Evolutionary conservation across 1,140 invertebrate species (phyloP).

Genomic region (Coelopa frigida): DNA sequence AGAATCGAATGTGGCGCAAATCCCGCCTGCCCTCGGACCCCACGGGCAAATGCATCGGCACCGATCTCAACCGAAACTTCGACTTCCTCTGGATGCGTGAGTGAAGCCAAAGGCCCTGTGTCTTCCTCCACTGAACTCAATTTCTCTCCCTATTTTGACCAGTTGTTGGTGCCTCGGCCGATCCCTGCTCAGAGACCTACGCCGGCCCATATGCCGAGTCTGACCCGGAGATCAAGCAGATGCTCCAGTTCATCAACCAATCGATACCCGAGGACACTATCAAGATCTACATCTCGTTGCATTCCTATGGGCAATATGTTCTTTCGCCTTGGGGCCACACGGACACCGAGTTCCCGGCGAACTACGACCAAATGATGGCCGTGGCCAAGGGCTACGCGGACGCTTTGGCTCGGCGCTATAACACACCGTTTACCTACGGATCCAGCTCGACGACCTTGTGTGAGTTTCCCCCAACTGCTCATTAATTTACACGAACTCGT

Average conservation of each 20-base stretch:
- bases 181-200: conserved; percentile 53
- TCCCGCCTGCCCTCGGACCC: conserved; percentile 48
- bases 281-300: conserved; percentile 48
- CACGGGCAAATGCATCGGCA: conserved; percentile 47
- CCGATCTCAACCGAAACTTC: conserved; percentile 65
- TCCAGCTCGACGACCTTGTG: conserved; percentile 49
- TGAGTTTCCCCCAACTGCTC: conserved; percentile 40
- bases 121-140: too few relatives aligned
- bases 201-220: conserved; percentile 53
- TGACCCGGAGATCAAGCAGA: conserved; percentile 51
- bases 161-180: conserved; percentile 47
- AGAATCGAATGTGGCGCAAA: conserved; percentile 60
- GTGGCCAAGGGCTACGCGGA: conserved; percentile 46
- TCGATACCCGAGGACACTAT: conserved; percentile 35
- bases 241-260: conserved; percentile 41
- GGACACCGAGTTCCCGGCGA: conserved; percentile 43
- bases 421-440: conserved; percentile 45
- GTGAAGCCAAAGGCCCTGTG: conserved; percentile 17
- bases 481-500: too few relatives aligned
- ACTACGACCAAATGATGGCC: conserved; percentile 48
- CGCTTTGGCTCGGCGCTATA: conserved; percentile 40
- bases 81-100: conserved; percentile 57
- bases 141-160: too few relatives aligned
- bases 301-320: conserved; percentile 47
- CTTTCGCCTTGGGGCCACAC: conserved; percentile 46